Evolutionary conservation across 2,888 invertebrate genomes (phyloP).

Genomic region (Diplolepis rosae): DNA sequence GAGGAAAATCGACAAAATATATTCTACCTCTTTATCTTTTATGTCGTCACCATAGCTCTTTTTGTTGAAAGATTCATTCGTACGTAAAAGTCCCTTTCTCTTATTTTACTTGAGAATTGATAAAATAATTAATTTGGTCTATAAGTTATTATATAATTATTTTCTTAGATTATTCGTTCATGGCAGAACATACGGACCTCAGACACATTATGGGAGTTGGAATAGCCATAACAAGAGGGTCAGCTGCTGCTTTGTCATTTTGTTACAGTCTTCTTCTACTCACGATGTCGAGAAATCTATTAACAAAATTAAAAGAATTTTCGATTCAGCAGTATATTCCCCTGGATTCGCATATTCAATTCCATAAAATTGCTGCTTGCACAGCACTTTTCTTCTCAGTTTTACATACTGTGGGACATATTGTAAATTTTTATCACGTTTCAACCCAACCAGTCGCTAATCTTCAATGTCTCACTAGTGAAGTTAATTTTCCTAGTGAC

Average conservation of each 20-base stretch:
- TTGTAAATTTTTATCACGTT: conserved; percentile 98
- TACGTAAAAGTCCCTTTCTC: conserved; percentile 76
- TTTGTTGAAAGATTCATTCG: conserved; percentile 96
- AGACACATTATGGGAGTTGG: conserved; percentile 98
- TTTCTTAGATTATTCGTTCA: conserved; percentile 90
- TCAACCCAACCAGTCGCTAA: conserved; percentile 96
- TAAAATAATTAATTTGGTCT: conserved; percentile 4
- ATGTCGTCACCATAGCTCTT: conserved; percentile 93
- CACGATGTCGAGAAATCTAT: conserved; percentile 93
- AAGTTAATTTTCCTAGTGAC: conserved; percentile 95
- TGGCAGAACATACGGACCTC: conserved; percentile 96
- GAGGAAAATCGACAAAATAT: conserved; percentile 98
- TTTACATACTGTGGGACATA: conserved; percentile 93
- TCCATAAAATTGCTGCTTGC: conserved; percentile 97
- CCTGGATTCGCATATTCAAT: conserved; percentile 95
- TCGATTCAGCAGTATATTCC: conserved; percentile 96
- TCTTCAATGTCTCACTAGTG: conserved; percentile 92
- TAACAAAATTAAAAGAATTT: conserved; percentile 95
- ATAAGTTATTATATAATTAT: conserved; percentile 27
- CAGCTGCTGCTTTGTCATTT: conserved; percentile 95
- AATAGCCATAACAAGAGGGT: conserved; percentile 94
- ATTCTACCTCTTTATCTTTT: conserved; percentile 95
- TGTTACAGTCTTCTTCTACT: conserved; percentile 93
- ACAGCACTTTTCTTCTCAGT: conserved; percentile 95
- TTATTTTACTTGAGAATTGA: neutral